Conservation (phyloP, 2,797 vertebrate species). For the Mormyrops boulengeri region DNA sequence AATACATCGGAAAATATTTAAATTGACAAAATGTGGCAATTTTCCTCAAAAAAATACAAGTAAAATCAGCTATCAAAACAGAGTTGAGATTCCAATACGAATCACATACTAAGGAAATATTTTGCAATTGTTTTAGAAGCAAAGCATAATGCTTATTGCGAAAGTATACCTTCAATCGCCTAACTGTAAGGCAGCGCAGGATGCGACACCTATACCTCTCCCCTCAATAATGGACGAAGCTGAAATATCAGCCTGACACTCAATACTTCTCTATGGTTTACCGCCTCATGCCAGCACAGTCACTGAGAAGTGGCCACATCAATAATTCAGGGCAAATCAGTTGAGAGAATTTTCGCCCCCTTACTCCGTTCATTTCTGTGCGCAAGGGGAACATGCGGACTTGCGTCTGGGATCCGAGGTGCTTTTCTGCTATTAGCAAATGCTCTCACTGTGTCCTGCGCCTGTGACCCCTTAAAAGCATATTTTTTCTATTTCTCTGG, state of each 20-base stretch:
- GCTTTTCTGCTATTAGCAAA: background rate
- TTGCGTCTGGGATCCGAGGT: background rate
- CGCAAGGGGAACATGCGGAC: background rate
- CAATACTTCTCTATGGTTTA: slow-evolving; percentile 37
- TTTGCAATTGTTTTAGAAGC: background rate
- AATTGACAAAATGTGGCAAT: background rate
- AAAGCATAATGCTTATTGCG: background rate
- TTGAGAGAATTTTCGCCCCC: slow-evolving; percentile 46
- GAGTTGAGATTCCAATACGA: background rate
- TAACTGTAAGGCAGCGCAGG: slow-evolving; percentile 42
- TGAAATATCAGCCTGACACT: slow-evolving; percentile 48
- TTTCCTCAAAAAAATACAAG: background rate
- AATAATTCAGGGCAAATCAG: slow-evolving; percentile 72
- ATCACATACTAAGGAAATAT: background rate
- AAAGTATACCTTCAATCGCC: slow-evolving; percentile 29
- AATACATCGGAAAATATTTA: background rate
- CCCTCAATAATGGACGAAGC: slow-evolving; percentile 59
- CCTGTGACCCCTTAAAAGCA: background rate
- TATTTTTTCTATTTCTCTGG: slow-evolving; percentile 4
- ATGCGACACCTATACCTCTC: slow-evolving; percentile 27
- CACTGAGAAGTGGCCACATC: slow-evolving; percentile 43
- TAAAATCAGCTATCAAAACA: background rate
- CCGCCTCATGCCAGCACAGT: slow-evolving; percentile 11
- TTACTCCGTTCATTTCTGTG: slow-evolving; percentile 39
- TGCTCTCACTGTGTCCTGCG: background rate